phyloP scores from a whole-genome alignment of 2,797 vertebrate genomes.

The Todus mexicanus region DNA sequence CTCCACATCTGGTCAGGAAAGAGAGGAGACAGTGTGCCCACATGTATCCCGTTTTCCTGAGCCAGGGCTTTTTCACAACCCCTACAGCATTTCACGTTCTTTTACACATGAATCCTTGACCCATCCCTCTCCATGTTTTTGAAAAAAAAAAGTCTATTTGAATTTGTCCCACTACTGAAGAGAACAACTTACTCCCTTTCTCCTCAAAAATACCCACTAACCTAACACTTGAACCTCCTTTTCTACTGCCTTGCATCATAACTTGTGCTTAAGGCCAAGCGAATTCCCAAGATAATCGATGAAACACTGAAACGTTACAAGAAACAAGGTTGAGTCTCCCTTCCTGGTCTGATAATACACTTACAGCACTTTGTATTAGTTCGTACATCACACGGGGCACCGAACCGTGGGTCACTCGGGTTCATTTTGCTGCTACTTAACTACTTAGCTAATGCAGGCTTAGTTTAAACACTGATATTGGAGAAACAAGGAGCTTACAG shows the following conservation, averaged over 20 bases:
- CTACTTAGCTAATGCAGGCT: background rate
- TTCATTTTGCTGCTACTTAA: background rate
- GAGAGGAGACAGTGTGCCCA: background rate
- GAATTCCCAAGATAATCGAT: background rate
- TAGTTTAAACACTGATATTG: background rate
- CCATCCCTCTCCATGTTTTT: background rate
- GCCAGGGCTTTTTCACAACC: background rate
- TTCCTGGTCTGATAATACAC: background rate
- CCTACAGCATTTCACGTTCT: background rate
- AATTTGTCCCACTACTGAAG: background rate
- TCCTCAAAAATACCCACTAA: background rate
- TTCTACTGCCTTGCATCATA: background rate
- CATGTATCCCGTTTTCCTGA: background rate
- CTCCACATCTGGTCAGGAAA: constrained; percentile 29
- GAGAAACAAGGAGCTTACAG: background rate
- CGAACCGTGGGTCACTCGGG: background rate
- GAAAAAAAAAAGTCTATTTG: background rate
- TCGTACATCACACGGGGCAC: background rate
- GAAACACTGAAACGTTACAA: background rate
- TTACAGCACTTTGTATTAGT: background rate
- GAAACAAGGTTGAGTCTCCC: background rate
- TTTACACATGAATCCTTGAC: background rate
- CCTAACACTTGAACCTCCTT: background rate
- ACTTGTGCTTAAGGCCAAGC: background rate
- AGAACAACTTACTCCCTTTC: background rate